These are phyloP conservation scores for Caenorhabditis angaria DNA, from an alignment of 2,888 invertebrate species.

Conservation along the genomic window DNA sequence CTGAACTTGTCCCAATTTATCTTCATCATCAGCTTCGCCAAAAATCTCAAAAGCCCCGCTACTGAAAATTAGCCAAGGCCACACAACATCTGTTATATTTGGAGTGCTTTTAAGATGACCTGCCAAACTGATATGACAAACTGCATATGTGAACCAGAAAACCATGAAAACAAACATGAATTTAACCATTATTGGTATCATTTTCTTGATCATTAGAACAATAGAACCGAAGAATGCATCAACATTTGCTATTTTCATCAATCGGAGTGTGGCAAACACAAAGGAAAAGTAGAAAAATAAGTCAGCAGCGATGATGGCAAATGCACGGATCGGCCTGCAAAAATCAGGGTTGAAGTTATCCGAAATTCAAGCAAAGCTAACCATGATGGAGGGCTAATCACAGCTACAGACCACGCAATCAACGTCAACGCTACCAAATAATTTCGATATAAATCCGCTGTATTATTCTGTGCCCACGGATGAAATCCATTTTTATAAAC, in stretches of 20 bases:
- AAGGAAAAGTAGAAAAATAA: conserved; percentile 50
- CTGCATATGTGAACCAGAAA: conserved; percentile 54
- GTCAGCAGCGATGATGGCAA: conserved; percentile 44
- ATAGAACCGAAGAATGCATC: conserved; percentile 55
- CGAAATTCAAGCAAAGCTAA: conserved; percentile 1
- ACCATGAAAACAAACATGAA: conserved; percentile 55
- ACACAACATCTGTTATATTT: conserved; percentile 40
- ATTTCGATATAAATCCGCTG: conserved; percentile 41
- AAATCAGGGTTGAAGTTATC: neutral
- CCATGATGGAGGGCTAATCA: conserved; percentile 28
- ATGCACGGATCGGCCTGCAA: conserved; percentile 30
- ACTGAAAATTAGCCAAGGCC: conserved; percentile 53
- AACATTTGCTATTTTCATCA: conserved; percentile 52
- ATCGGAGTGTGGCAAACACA: conserved; percentile 47
- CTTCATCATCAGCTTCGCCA: conserved; percentile 52
- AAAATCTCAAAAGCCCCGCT: conserved; percentile 58
- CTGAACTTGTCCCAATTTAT: conserved; percentile 40
- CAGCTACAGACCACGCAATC: conserved; percentile 35
- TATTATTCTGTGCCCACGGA: conserved; percentile 35
- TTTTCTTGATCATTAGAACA: conserved; percentile 52
- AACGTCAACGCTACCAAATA: conserved; percentile 36
- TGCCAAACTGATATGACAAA: conserved; percentile 51
- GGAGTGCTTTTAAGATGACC: conserved; percentile 46
- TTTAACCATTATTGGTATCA: conserved; percentile 49
- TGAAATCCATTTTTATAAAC: conserved; percentile 36